A percentile compares a stretch with the other conserved stretches of the same genome.
phyloP scores from a whole-genome alignment of 2,113 vertebrate species.

The Platichthys flesus region DNA sequence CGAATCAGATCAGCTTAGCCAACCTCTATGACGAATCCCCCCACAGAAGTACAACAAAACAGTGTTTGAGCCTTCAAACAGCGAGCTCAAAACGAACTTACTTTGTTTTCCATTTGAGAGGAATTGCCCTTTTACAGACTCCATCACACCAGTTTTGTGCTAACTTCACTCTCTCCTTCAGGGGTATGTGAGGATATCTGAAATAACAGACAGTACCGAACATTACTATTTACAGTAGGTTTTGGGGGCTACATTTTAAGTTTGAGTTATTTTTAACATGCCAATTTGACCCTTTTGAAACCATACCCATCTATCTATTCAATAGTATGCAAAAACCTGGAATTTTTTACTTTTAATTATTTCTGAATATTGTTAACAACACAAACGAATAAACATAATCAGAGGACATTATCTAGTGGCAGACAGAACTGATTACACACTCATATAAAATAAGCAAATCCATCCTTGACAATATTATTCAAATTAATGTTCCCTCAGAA shows the following conservation, averaged over 20 bases:
- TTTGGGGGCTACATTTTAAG: not conserved
- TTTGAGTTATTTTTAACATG: not conserved
- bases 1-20: too few species aligned
- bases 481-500: too few species aligned
- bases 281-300: not conserved
- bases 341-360: not conserved
- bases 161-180: conserved; percentile 80
- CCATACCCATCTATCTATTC: too few species aligned
- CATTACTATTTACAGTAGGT: not conserved
- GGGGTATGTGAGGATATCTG: conserved; percentile 79
- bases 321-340: not conserved
- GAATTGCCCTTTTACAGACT: conserved; percentile 64
- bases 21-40: too few species aligned
- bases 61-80: not conserved
- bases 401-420: too few species aligned
- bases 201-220: conserved; percentile 29
- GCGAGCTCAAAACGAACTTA: conserved; percentile 35
- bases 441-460: too few species aligned
- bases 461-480: too few species aligned
- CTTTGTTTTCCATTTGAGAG: conserved; percentile 83
- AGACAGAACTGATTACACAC: too few species aligned
- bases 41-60: too few species aligned
- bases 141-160: conserved; percentile 81
- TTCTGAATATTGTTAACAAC: not conserved
- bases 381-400: too few species aligned